A percentile compares a stretch with the other conserved stretches of the same genome.
phyloP scores from a whole-genome alignment of 2,113 vertebrate species.

The Ptyas mucosa region DNA sequence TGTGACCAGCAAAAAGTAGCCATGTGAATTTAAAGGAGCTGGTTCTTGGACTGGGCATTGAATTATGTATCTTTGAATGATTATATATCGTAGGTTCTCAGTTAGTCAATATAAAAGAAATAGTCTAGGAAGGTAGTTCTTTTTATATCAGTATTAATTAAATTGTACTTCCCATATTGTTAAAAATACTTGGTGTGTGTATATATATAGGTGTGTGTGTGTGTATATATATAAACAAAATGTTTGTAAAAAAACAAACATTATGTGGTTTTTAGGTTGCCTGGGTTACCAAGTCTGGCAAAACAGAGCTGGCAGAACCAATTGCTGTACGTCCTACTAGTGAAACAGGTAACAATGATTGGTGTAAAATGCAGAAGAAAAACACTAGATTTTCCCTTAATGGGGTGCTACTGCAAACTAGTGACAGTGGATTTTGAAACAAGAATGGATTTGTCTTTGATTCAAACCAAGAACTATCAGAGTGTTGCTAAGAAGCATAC shows the following conservation, averaged over 20 bases:
- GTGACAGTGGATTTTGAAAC: constrained; percentile 10
- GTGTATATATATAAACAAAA: neutral
- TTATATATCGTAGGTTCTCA: neutral
- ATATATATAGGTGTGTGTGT: too few relatives aligned
- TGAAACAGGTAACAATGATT: constrained; percentile 85
- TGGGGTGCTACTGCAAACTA: neutral
- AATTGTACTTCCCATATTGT: neutral
- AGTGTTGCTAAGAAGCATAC: neutral
- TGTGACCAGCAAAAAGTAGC: neutral
- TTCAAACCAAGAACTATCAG: constrained; percentile 3
- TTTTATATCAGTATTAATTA: neutral
- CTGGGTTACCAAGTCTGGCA: constrained; percentile 97
- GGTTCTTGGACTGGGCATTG: neutral
- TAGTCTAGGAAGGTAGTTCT: neutral
- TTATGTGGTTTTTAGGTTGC: constrained; percentile 78
- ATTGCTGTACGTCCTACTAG: constrained; percentile 95
- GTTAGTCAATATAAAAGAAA: neutral
- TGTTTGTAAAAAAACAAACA: neutral
- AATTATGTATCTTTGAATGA: neutral
- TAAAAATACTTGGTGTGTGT: neutral
- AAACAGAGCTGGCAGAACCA: constrained; percentile 93
- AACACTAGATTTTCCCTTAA: neutral
- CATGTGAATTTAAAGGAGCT: neutral
- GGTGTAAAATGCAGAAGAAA: neutral
- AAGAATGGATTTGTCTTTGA: neutral